Evolutionary conservation across 2,797 vertebrate genomes (phyloP).

Genomic region (Pachyuromys duprasi): DNA sequence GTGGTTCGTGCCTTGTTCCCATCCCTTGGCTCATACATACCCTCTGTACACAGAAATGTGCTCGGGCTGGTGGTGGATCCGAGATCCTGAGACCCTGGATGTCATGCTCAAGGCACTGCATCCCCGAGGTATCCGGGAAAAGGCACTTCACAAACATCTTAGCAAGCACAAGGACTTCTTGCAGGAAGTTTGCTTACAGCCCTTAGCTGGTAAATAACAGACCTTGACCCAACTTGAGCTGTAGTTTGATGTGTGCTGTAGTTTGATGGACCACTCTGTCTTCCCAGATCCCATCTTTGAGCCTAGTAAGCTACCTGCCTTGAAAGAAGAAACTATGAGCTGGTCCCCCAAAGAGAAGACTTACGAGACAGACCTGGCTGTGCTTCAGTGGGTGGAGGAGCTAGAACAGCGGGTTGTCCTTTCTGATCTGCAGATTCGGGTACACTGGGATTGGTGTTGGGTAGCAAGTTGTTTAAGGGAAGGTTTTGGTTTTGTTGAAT

Average conservation of each 20-base stretch:
- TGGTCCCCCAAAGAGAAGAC: constrained; percentile 92
- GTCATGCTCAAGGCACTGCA: constrained; percentile 92
- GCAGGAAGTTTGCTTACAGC: constrained; percentile 91
- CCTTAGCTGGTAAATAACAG: constrained; percentile 87
- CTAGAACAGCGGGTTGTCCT: constrained; percentile 94
- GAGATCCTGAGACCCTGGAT: constrained; percentile 92
- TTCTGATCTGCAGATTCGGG: constrained; percentile 96
- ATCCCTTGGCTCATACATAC: too few species aligned
- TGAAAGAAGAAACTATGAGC: constrained; percentile 88
- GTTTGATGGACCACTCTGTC: neutral
- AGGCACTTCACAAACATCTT: constrained; percentile 95
- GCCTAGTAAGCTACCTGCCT: constrained; percentile 75
- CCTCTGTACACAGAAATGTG: constrained; percentile 90
- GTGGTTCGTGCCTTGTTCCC: neutral
- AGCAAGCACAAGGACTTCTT: constrained; percentile 96
- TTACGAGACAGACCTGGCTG: constrained; percentile 91
- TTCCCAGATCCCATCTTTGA: constrained; percentile 92
- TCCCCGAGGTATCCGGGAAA: constrained; percentile 95
- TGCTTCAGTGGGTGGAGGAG: constrained; percentile 96
- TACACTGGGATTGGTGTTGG: constrained; percentile 75
- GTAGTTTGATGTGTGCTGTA: neutral
- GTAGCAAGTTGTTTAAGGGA: neutral
- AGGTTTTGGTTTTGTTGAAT: neutral
- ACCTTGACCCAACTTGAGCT: neutral
- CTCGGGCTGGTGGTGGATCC: constrained; percentile 97